Evolutionary conservation across 2,888 invertebrate species (phyloP).

Genomic region (Chalcosyrphus nemorum): DNA sequence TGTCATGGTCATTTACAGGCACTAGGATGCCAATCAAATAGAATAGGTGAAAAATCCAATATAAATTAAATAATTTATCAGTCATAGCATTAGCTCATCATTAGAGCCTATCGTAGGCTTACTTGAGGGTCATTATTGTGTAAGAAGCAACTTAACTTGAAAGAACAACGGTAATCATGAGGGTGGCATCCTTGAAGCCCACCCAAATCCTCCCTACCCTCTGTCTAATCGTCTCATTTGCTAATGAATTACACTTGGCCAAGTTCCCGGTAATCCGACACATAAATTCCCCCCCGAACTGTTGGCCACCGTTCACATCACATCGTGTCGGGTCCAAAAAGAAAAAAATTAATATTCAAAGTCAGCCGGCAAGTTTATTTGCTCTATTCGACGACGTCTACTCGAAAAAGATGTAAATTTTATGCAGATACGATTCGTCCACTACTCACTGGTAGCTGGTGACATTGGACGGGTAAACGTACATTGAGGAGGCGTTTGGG

Average conservation of each 20-base stretch:
- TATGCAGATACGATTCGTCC: constrained; percentile 21
- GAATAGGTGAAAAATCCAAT: too few relatives aligned
- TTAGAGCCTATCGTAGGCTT: too few relatives aligned
- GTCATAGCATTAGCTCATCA: too few relatives aligned
- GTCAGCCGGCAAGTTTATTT: constrained; percentile 34
- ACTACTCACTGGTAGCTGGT: constrained; percentile 28
- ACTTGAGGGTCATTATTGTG: too few relatives aligned
- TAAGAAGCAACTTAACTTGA: too few relatives aligned
- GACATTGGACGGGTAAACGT: constrained; percentile 33
- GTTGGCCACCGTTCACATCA: not conserved
- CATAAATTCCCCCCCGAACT: constrained; percentile 4
- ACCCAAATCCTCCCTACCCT: not conserved
- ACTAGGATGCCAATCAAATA: too few relatives aligned
- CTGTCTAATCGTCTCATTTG: not conserved
- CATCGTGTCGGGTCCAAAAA: not conserved
- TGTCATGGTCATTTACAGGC: too few relatives aligned
- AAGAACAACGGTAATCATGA: too few relatives aligned
- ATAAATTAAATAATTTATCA: too few relatives aligned
- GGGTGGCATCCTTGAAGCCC: not conserved
- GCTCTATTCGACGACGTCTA: constrained; percentile 15
- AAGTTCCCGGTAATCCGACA: not conserved
- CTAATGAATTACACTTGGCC: constrained; percentile 1
- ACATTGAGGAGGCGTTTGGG: constrained; percentile 32
- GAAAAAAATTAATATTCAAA: constrained; percentile 43
- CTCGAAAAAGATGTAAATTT: constrained; percentile 45